Conservation (phyloP, 2,113 vertebrate genomes). For the Vidua chalybeata region DNA sequence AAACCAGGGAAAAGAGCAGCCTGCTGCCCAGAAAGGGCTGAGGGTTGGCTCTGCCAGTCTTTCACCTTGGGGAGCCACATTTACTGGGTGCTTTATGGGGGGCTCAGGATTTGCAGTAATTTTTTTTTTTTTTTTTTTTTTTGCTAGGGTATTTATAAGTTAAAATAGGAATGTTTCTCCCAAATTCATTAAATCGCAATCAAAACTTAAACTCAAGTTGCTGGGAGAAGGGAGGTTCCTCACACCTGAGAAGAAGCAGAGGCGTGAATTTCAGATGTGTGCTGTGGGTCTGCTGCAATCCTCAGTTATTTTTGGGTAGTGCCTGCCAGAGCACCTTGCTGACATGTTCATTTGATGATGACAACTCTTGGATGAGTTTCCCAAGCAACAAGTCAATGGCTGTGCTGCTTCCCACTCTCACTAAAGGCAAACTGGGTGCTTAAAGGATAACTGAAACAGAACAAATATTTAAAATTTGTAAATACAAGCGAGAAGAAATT, state of each 20-base stretch:
- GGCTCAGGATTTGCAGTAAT: neutral
- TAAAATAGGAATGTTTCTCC: neutral
- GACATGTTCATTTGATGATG: neutral
- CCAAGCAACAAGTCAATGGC: neutral
- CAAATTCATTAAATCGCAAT: neutral
- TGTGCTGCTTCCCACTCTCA: neutral
- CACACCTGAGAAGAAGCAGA: neutral
- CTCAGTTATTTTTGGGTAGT: neutral
- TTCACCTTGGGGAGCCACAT: neutral
- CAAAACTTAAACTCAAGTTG: neutral
- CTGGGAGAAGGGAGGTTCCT: neutral
- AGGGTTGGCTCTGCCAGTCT: neutral
- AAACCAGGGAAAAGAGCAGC: neutral
- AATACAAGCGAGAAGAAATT: neutral
- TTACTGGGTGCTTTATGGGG: neutral
- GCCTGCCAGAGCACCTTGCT: neutral
- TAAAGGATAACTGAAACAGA: neutral
- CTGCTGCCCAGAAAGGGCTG: neutral
- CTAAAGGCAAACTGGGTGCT: neutral
- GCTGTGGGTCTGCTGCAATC: neutral
- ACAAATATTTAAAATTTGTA: neutral
- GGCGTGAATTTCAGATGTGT: neutral
- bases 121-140: no score
- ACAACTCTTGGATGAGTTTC: neutral
- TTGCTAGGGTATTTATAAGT: neutral